These are phyloP conservation scores for Falco peregrinus DNA, from an alignment of 2,797 vertebrate genomes.

Conservation along the genomic window DNA sequence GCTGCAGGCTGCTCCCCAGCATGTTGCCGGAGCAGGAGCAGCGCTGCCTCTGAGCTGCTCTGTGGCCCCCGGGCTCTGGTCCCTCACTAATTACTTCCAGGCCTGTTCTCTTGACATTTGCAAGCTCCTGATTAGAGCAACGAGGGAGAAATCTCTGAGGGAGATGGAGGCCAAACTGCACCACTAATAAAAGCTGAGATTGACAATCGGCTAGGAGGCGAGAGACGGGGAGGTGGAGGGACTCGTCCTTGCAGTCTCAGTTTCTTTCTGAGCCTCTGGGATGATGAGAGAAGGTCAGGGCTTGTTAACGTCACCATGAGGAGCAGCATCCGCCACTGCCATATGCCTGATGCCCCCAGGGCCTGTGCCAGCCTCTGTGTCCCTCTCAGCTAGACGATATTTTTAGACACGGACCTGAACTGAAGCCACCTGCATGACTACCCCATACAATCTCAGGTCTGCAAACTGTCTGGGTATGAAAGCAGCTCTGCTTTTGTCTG, in stretches of 20 bases:
- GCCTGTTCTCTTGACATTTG: conserved; percentile 64
- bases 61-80: fast-evolving
- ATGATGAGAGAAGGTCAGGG: conserved; percentile 66
- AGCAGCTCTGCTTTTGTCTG: background rate
- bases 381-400: background rate
- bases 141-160: conserved; percentile 49
- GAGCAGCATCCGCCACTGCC: conserved; percentile 24
- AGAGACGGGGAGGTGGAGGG: background rate
- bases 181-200: conserved; percentile 50
- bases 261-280: conserved; percentile 53
- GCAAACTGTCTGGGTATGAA: background rate
- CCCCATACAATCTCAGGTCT: background rate
- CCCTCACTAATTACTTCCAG: conserved; percentile 63
- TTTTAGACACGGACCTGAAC: conserved; percentile 29
- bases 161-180: conserved; percentile 40
- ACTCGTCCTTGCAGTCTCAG: conserved; percentile 40
- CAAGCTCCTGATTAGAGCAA: conserved; percentile 67
- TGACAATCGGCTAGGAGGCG: conserved; percentile 36
- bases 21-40: background rate
- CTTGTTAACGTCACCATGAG: conserved; percentile 64
- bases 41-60: background rate
- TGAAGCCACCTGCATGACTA: background rate
- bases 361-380: conserved; percentile 5
- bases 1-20: background rate
- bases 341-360: conserved; percentile 53